phyloP scores from a whole-genome alignment of 2,113 vertebrate species.

The Taurulus bubalis region DNA sequence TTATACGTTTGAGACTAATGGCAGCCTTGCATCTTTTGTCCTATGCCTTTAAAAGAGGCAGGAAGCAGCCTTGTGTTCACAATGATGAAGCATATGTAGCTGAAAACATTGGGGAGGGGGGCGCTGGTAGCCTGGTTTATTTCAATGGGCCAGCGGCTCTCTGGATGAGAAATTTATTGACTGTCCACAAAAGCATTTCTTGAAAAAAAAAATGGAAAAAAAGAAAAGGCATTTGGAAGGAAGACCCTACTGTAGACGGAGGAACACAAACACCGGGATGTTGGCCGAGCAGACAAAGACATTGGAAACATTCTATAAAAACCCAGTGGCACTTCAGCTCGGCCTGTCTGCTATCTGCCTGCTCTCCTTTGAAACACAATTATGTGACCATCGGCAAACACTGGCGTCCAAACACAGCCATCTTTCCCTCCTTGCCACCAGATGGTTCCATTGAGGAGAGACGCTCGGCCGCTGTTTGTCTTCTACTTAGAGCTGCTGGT shows the following conservation, averaged over 20 bases:
- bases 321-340: conserved; percentile 66
- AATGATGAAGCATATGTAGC: neutral
- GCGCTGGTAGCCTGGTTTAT: neutral
- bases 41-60: neutral
- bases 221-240: conserved; percentile 62
- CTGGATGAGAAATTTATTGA: conserved; percentile 57
- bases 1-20: neutral
- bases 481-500: conserved; percentile 77
- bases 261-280: conserved; percentile 76
- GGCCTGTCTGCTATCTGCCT: conserved; percentile 63
- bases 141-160: neutral
- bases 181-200: conserved; percentile 51
- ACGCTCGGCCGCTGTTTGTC: conserved; percentile 81
- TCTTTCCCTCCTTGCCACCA: conserved; percentile 82
- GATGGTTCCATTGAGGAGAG: conserved; percentile 83
- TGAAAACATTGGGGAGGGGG: conserved; percentile 5
- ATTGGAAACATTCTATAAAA: conserved; percentile 68
- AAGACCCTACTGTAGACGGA: conserved; percentile 63
- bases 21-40: neutral
- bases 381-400: conserved; percentile 82
- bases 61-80: neutral
- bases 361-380: conserved; percentile 76
- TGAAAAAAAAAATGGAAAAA: conserved; percentile 48
- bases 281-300: conserved; percentile 66
- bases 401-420: conserved; percentile 70